Evolutionary conservation across 2,888 invertebrate species (phyloP), one percentile per base, ranked within the genome.

Genomic region (Octodonta nipae): DNA sequence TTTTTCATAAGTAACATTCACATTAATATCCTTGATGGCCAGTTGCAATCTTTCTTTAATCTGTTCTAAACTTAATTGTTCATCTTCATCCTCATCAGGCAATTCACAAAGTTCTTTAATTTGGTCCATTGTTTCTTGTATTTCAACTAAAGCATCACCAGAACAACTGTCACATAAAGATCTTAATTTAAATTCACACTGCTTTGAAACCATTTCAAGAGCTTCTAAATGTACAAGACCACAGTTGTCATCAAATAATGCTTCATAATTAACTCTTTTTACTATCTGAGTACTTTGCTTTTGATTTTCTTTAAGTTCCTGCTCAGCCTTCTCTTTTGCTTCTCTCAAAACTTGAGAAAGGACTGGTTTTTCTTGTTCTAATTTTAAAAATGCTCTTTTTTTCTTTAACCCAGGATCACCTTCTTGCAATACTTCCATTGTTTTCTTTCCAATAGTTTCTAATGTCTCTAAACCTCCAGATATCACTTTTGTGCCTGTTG

Each of bases 361-460:
- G 10, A 73, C 72, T 0, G 75, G 74, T 45, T 74, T 75, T 16
- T 77, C 70, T 12, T 48, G 42, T 3, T 71, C 72, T 4, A 73
- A 60, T 30, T 70, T 68, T 3, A 84, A 65, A 49, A 82, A 67
- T 1, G 78, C 76, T 22, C 78, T 63, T 52, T 82, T 81, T 50
- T 84, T 84, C 45, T 78, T 81, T 10, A 89, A 61, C 0, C 88
- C 84, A 0, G 89, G 89, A 60, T 92, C 91, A 15, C 88, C 88
- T 36, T 92, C 89, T 56, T 89, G 88, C 1, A 92, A 63, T 0
- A 87, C 87, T 54, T 86, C 82, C 79, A 91, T 88, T 0, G 92
- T 93, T 58, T 91, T 91, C 58, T 91, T 91, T 5, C 93, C 93
- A 42, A 93, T 84, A 0, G 82, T 80, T 61, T 93, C 93, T 28